Evolutionary conservation across 2,113 vertebrate genomes (phyloP), one percentile per base, ranked within the genome.

Genomic region (Tautogolabrus adspersus): DNA sequence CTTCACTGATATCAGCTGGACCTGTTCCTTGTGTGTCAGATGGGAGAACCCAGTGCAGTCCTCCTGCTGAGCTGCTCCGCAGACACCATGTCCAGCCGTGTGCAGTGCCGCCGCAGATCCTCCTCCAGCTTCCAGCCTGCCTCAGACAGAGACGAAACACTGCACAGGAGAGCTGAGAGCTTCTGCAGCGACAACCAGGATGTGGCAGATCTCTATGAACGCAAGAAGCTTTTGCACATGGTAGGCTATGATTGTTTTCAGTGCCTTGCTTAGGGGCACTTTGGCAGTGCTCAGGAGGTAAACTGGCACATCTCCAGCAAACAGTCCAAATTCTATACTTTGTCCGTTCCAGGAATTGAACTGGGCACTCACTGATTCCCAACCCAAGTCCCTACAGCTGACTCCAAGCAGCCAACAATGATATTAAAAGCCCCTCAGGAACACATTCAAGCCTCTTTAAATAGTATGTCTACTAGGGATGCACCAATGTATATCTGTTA

Each of bases 21-120:
- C 34, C 30, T 69, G 19, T 75, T 1, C 19, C 19, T 37, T 49
- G 68, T 77, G 57, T 62, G 12, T 75, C 82, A 99, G 98, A 90
- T 98, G 86, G 95, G 95, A 30, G 94, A 95, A 37, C 97, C 98
- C 5, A 92, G 91, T 22, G 85, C 96, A 0, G 96, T 98, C 58
- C 87, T 99, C 15, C 94, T 95, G 80, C 89, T 99, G 88, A 96
- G 93, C 67, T 97, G 97, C 84, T 97, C 95, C 0, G 87, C 93
- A 3, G 95, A 97, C 80, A 95, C 94, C 75, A 96, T 97, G 96
- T 94, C 90, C 73, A 78, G 63, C 6, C 96, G 94, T 34, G 92
- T 96, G 69, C 91, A 94, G 79, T 84, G 91, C 59, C 90, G 93
- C 1, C 81, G 68, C 51, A 89, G 82, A 42, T 78, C 89, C 74